Base-by-base conservation (phyloP, 2,113 vertebrate genomes). In the Neolamprologus tretocephalus region DNA sequence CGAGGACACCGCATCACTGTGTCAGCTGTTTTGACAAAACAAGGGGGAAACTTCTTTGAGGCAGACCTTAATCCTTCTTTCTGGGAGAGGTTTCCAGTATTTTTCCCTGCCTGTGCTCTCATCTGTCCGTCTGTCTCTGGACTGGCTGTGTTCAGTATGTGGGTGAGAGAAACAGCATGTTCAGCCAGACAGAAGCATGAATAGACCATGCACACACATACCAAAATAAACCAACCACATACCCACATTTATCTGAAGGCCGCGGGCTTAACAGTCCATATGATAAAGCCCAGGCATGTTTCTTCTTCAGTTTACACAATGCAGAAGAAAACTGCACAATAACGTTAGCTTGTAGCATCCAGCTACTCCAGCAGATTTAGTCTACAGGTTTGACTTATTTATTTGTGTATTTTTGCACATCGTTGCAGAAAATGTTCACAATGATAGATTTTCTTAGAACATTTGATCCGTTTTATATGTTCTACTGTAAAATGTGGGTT, bases 131-230 rank as follows among this genome's bases (percentile, higher is more conserved):
- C 40, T 4, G 14, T 75, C 2, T 75, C 21, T 75, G 68, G 68
- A 5, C 68, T 47, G 14, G 68, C 68, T 75, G 68, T 47, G 68
- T 47, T 75, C 68, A 47, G 21, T 28, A 75, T 28, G 68, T 75
- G 68, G 68, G 68, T 28, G 68, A 75, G 68, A 47, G 40, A 75
- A 75, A 75, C 68, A 75, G 40, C 40, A 47, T 75, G 68, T 75
- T 75, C 68, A 75, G 68, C 68, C 68, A 47, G 68, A 75, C 68
- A 75, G 6, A 19, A 47, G 23, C 68, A 8, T 47, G 40, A 75
- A 75, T 75, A 75, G 68, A 16, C 21, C 16, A 47, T 47, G 23
- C 1, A 17, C 68, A 17, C 68, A 47, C 14, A 28, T 7, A 47
- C 14, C 9, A 26, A 73, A 73, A 73, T 73, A 73, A 73, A 73